phyloP scores from a whole-genome alignment of 2,888 invertebrate genomes.

The Phortica okadai region DNA sequence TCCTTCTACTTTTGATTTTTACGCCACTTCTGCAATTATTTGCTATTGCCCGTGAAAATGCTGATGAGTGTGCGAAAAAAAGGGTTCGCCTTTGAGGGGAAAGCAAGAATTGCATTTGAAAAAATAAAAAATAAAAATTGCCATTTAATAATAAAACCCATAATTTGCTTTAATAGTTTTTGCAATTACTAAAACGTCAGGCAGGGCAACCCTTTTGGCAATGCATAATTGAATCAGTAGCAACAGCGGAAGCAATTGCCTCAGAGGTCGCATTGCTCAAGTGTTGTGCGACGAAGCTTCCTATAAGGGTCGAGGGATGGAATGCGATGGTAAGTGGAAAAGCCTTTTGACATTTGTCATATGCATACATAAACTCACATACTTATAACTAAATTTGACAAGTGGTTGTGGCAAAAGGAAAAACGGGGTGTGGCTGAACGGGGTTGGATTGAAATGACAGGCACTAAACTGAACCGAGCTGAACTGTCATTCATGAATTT shows the following conservation, averaged over 20 bases:
- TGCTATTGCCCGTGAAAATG: neutral
- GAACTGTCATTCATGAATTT: conserved; percentile 63
- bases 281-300: conserved; percentile 45
- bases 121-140: conserved; percentile 40
- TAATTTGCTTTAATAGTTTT: conserved; percentile 73
- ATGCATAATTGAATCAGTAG: conserved; percentile 26
- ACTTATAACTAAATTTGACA: conserved; percentile 24
- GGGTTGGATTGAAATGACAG: neutral
- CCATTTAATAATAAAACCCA: conserved; percentile 71
- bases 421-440: neutral
- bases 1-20: conserved; percentile 63
- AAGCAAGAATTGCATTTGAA: neutral
- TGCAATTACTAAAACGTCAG: conserved; percentile 62
- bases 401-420: conserved; percentile 9
- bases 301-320: conserved; percentile 1
- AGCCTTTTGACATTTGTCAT: conserved; percentile 56
- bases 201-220: conserved; percentile 37
- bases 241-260: conserved; percentile 52
- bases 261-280: conserved; percentile 31
- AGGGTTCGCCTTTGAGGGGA: conserved; percentile 43
- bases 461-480: neutral
- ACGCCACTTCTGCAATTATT: conserved; percentile 57
- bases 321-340: neutral
- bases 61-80: neutral
- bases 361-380: conserved; percentile 15